Evolutionary conservation across 2,888 invertebrate genomes (phyloP), one percentile per base, ranked within the genome.

Genomic region (Plebejus anna): DNA sequence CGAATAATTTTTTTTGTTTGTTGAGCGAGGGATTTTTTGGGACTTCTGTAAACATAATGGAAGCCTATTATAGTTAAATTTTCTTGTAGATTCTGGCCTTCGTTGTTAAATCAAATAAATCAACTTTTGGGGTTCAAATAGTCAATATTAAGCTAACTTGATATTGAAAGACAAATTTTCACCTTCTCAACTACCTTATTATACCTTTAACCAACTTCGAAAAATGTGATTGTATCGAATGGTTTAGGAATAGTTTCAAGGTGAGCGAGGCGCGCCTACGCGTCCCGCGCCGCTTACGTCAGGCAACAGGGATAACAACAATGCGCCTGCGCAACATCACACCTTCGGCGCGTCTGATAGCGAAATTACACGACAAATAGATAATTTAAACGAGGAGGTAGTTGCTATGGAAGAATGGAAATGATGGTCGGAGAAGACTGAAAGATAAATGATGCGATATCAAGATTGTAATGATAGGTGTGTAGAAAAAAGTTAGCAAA

Each of bases 191-290:
- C 61, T 2, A 28, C 11, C 57, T 28, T 61, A 28, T 55, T 59
- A 59, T 0, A 59, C 22, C 22, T 59, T 59, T 22, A n/a, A 61
- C 66, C 66, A 16, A 66, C 32, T 66, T 66, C 5, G 32, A 36
- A 66, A 66, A 66, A 66, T 66, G 66, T 66, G 66, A 66, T 32
- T 66, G 66, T 66, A 32, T 66, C 28, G 66, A 4, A 66, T 47
- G 42, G 32, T 32, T 75, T 47, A 42, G 38, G 81, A 71, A 75
- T 80, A 16, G 72, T 79, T 84, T 89, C 92, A 92, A 92, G 92
- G 92, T 89, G 90, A 92, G 84, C 92, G 82, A 84, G 88, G 83
- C 83, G 90, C 90, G 88, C 92, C 90, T 90, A 91, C 92, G 90
- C 83, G 84, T 82, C 85, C 85, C 86, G 84, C 85, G 83, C 83